Evolutionary conservation across 1,140 invertebrate species (phyloP).

Genomic region (Lepidotrigona ventralis): DNA sequence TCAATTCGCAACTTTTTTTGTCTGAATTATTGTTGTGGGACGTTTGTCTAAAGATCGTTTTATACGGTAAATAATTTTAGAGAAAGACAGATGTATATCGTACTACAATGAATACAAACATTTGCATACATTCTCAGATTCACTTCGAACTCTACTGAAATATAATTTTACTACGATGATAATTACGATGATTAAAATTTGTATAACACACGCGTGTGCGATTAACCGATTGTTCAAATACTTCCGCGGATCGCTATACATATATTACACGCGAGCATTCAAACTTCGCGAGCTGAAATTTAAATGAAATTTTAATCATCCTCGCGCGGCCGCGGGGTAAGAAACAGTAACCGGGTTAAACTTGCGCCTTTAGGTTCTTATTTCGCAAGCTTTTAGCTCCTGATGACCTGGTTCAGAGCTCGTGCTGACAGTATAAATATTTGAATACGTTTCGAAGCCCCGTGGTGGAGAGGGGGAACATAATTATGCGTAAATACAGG

Average conservation of each 20-base stretch:
- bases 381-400: background rate
- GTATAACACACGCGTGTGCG: too few relatives aligned
- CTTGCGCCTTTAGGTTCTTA: background rate
- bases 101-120: background rate
- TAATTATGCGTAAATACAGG: background rate
- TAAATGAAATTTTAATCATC: constrained; percentile 9
- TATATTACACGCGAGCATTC: background rate
- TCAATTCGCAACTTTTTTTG: too few relatives aligned
- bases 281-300: background rate
- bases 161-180: too few relatives aligned
- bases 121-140: background rate
- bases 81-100: background rate
- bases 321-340: background rate
- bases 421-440: constrained; percentile 7
- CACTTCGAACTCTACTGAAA: background rate
- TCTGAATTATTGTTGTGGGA: too few relatives aligned
- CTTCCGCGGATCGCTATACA: too few relatives aligned
- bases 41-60: too few relatives aligned
- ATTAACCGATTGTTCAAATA: too few relatives aligned
- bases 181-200: too few relatives aligned
- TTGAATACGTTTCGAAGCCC: background rate
- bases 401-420: background rate
- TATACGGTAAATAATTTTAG: too few relatives aligned
- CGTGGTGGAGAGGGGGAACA: too few relatives aligned
- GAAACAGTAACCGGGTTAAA: background rate